Evolutionary conservation across 1,140 invertebrate species (phyloP), one percentile per base, ranked within the genome.

Genomic region (Pemphigus obesinymphae): DNA sequence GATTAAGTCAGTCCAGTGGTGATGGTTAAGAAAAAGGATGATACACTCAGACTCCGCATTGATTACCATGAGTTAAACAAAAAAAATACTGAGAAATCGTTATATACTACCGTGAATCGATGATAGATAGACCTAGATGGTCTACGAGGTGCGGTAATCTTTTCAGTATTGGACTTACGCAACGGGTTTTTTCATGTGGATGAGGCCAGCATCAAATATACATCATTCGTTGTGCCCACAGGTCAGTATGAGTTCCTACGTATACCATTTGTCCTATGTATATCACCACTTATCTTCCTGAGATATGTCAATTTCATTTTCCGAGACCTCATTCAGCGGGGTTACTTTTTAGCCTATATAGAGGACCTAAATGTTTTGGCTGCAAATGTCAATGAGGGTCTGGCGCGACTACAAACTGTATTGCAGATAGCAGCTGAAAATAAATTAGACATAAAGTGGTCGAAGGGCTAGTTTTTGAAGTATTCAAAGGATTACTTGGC

Each of bases 91-190:
- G 5, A 83, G 84, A 68, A 88, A 90, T 82, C 73, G 84, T 17
- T 90, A 86, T 83, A 89, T 89, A 0, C 81, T 91, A 1, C 89
- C 89, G 0, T 66, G 85, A 7, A 89, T 90, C 29, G 87, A 89
- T 23, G 87, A 89, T 84, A 83, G 13, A 82, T 91, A 2, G 85
- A 87, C 82, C 15, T n/a, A n/a, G n/a, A n/a, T n/a, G n/a, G 7
- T 0, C 50, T 84, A 15, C 43, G 43, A 5, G 83, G 37, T 11
- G 68, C 68, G 5, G 37, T 40, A 4, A 15, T 37, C 23, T 85
- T 85, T 40, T 68, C 75, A 10, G 82, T 58, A 8, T 40, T 85
- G 1, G 84, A 85, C 53, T 34, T 85, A 8, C 80, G 81, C 15
- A 29, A 31, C 3, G 84, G 84, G 40, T 84, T 68, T 50, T 82